Evolutionary conservation across 2,888 invertebrate genomes (phyloP), one percentile per base, ranked within the genome.

Genomic region (Brachypalpus laphriformis): DNA sequence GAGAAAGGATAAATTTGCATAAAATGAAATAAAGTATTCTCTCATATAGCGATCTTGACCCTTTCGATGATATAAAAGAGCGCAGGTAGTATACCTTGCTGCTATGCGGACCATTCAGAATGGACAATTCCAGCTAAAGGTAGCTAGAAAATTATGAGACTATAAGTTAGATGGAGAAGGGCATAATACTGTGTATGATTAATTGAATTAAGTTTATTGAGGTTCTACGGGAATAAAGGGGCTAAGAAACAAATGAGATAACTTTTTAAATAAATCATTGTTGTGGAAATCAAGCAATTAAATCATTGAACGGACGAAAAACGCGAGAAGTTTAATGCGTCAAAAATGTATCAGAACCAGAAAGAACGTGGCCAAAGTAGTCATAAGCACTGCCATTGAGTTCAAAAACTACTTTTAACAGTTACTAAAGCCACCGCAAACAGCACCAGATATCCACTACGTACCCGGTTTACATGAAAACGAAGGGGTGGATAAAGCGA

Each of bases 201-300:
- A 66, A 75, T 75, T 75, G 28, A 75, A 47, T 57, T 47, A 66
- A 57, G 9, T 47, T 66, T 34, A 65, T 37, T 45, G 28, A 57
- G 57, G 40, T 57, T n/a, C 22, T 16, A 7, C 7, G n/a, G 22
- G 22, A 57, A 40, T 3, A 6, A 11, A 5, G 22, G 14, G 4
- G 18, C 31, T 18, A 14, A 3, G 22, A n/a, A 37, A 57, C 57
- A 57, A 22, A 37, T 57, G 37, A 22, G 20, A n/a, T 1, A 22
- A 57, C 20, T n/a, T 40, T 22, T 20, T 2, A n/a, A 20, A 37
- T 57, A 37, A 57, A 22, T 22, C 37, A 37, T 57, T 57, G 20
- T n/a, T n/a, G n/a, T n/a, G n/a, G n/a, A n/a, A n/a, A n/a, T n/a
- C n/a, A n/a, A n/a, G n/a, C n/a, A n/a, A n/a, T n/a, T n/a, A n/a